phyloP scores from a whole-genome alignment of 2,797 vertebrate genomes.

The Telmatherina bonti region DNA sequence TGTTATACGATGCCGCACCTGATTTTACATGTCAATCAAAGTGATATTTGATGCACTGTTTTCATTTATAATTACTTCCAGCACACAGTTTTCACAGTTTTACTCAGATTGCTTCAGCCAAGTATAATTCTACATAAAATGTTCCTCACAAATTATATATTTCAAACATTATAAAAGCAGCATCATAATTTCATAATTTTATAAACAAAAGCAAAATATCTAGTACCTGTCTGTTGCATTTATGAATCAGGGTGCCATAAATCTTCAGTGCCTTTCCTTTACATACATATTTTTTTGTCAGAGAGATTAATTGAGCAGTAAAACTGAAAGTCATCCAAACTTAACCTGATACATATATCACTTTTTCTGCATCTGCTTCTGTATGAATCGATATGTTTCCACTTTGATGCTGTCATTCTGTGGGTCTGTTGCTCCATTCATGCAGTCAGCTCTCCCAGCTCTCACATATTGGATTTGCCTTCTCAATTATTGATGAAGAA shows the following conservation, averaged over 20 bases:
- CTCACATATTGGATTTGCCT: conserved; percentile 85
- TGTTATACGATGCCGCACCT: conserved; percentile 17
- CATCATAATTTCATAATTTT: too few species aligned
- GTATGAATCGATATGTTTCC: conserved; percentile 32
- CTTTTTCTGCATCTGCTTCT: conserved; percentile 8
- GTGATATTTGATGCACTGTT: conserved; percentile 15
- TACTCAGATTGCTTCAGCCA: conserved; percentile 10
- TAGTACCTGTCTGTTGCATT: background rate
- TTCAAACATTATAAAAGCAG: background rate
- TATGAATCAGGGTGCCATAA: background rate
- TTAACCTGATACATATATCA: background rate
- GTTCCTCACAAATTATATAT: background rate
- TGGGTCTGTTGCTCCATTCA: conserved; percentile 22
- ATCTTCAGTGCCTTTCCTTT: background rate
- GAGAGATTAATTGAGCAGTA: background rate
- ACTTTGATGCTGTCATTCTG: conserved; percentile 37
- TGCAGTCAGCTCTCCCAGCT: conserved; percentile 66
- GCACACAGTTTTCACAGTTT: conserved; percentile 13
- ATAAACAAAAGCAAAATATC: background rate
- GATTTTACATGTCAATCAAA: conserved; percentile 38
- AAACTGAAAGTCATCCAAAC: background rate
- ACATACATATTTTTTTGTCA: background rate
- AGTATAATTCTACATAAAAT: background rate
- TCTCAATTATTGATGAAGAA: conserved; percentile 89
- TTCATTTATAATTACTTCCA: conserved; percentile 34